phyloP scores from a whole-genome alignment of 2,888 invertebrate genomes.

The Aspidapion aeneum region DNA sequence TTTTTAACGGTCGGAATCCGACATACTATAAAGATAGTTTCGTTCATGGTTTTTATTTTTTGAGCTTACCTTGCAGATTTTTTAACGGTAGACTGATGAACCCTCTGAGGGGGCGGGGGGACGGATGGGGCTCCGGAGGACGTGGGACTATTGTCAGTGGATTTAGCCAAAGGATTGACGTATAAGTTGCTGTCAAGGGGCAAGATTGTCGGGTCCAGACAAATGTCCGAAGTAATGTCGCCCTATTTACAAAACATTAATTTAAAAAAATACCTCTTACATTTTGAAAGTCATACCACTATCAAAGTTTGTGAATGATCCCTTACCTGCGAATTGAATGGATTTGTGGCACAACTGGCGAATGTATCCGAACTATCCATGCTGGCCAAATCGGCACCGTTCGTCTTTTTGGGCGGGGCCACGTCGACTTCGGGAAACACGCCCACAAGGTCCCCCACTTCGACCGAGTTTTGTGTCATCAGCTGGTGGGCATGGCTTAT shows the following conservation, averaged over 20 bases:
- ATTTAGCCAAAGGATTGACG: constrained; percentile 80
- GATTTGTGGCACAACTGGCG: constrained; percentile 95
- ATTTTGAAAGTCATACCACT: not conserved
- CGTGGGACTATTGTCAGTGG: constrained; percentile 48
- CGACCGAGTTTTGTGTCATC: not conserved
- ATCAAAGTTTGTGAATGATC: too few species aligned
- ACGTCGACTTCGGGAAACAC: constrained; percentile 31
- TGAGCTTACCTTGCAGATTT: constrained; percentile 33
- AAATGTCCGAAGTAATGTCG: constrained; percentile 48
- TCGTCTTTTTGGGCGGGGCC: constrained; percentile 36
- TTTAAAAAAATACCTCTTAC: not conserved
- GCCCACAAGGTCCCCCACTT: constrained; percentile 13
- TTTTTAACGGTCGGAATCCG: too few species aligned
- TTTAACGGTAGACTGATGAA: constrained; percentile 19
- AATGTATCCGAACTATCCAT: constrained; percentile 88
- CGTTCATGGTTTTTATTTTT: too few species aligned
- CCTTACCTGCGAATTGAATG: constrained; percentile 75
- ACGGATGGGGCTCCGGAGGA: constrained; percentile 37
- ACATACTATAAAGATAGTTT: too few species aligned
- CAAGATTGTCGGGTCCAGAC: constrained; percentile 43
- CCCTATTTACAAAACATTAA: constrained; percentile 33
- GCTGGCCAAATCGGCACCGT: constrained; percentile 53
- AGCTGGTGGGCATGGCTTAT: not conserved
- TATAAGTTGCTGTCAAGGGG: constrained; percentile 78
- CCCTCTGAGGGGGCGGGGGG: constrained; percentile 29